Base-by-base conservation (phyloP, 2,113 vertebrate species). In the Macroglossus sobrinus region DNA sequence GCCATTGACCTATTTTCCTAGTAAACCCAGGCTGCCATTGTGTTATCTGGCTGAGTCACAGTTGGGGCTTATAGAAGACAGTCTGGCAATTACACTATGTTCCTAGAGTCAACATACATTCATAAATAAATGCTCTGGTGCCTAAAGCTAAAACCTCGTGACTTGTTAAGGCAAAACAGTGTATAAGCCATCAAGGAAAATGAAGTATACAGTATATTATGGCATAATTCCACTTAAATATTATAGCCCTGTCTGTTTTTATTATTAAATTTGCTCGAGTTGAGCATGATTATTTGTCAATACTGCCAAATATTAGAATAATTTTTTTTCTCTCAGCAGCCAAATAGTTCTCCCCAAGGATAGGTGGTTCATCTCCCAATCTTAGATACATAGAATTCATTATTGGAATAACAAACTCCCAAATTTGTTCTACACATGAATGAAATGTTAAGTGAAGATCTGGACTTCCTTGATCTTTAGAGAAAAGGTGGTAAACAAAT, bases 1-100 rank as follows among this genome's bases (percentile, higher is more conserved):
- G 92, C 89, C 90, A 94, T 74, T 98, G 98, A 97, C 98, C 98
- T 96, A 97, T 97, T 98, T 98, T 98, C 94, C 96, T 95, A 97
- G 96, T 94, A 93, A 97, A 90, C 84, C 96, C 80, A 15, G 0
- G 92, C 97, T 98, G 96, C 96, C 93, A 96, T 89, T 96, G 97
- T 98, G 96, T 97, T 96, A 97, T 87, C 92, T 90, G 97, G 96
- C 92, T 4, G 82, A 98, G 98, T 97, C 97, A 66, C 97, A 95
- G 74, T 43, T 50, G 93, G 96, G 96, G 89, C 90, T 97, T 96
- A 26, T 40, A 88, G 92, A 97, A 94, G 94, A 84, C 96, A 97
- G 66, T 69, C 93, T 94, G 92, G 98, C 94, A 97, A 95, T 97
- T 94, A 98, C 90, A 92, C 76, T 68, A 81, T 97, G 98, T 97